Conservation (phyloP, 2,797 vertebrate species). For the Myiothlypis chrysogaster region DNA sequence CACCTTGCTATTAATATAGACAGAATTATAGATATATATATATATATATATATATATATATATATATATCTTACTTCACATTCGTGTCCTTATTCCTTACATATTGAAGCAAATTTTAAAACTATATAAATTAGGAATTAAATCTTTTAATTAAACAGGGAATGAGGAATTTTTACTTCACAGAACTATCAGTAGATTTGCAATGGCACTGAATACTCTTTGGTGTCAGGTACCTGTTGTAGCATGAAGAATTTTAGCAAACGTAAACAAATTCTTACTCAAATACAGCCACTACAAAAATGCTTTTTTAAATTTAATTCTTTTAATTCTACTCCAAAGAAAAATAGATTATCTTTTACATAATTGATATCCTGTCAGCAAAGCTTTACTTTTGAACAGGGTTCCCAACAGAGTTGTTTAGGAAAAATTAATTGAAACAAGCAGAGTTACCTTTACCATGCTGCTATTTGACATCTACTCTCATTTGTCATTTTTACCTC, state of each 20-base stretch:
- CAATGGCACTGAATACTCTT: not conserved
- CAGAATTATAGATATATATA: not conserved
- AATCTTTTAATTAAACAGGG: not conserved
- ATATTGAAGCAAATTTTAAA: not conserved
- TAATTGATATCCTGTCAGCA: not conserved
- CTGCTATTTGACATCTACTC: not conserved
- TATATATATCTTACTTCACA: not conserved
- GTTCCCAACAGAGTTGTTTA: not conserved
- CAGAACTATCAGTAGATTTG: not conserved
- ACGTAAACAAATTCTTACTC: accelerated
- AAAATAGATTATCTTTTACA: not conserved
- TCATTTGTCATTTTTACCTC: not conserved
- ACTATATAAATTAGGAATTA: not conserved
- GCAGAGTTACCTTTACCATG: not conserved
- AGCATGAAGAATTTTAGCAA: not conserved
- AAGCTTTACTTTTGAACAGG: not conserved
- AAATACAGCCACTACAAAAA: not conserved
- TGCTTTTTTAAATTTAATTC: not conserved
- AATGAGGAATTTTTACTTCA: not conserved
- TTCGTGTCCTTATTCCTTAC: not conserved
- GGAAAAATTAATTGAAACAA: not conserved
- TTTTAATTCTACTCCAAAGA: not conserved
- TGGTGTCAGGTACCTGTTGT: not conserved
- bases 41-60: not conserved
- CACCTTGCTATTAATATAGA: not conserved